These are phyloP conservation scores for Malurus splendens DNA, from an alignment of 2,797 vertebrate genomes.

Conservation along the genomic window DNA sequence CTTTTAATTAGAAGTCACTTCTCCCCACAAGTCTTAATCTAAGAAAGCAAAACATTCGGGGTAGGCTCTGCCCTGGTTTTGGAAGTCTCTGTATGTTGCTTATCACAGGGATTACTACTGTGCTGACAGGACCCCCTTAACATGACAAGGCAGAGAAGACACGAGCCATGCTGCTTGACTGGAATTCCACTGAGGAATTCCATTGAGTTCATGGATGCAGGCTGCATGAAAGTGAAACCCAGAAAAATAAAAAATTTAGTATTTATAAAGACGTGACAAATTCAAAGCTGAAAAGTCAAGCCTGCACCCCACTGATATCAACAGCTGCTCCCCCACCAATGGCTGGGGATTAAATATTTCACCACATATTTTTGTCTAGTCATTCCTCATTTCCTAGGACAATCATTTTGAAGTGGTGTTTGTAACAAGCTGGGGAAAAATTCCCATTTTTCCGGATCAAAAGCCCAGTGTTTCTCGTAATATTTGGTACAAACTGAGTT, in stretches of 20 bases:
- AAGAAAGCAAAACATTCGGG: neutral
- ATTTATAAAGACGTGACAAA: neutral
- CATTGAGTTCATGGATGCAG: neutral
- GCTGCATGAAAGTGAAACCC: neutral
- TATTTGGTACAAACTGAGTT: neutral
- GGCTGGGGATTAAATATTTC: neutral
- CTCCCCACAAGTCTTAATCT: neutral
- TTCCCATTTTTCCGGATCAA: neutral
- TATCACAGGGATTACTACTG: neutral
- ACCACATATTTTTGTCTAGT: neutral
- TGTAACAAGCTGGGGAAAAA: neutral
- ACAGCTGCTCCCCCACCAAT: neutral
- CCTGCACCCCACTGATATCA: neutral
- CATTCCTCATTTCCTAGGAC: neutral
- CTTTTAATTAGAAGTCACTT: constrained; percentile 1
- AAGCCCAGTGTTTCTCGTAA: neutral
- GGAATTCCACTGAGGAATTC: neutral
- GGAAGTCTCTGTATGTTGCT: neutral
- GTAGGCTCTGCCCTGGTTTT: neutral
- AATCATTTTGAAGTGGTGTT: neutral
- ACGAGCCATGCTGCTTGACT: neutral
- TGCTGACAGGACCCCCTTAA: neutral
- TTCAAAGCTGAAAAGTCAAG: neutral
- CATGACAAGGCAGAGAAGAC: neutral
- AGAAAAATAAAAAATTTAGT: neutral